Evolutionary conservation across 1,140 invertebrate genomes (phyloP).

Genomic region (Ylistrum balloti): DNA sequence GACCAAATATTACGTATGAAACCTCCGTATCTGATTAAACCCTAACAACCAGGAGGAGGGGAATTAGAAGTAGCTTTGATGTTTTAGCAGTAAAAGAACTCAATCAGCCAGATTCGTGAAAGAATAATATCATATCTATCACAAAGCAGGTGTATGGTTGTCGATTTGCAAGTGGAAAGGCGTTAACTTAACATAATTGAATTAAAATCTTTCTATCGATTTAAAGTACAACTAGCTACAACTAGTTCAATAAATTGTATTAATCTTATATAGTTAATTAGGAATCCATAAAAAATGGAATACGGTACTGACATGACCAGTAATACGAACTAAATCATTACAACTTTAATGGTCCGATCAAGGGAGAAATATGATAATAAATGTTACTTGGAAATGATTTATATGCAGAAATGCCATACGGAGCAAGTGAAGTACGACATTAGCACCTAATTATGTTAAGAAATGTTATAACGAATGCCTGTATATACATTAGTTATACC

Average conservation of each 20-base stretch:
- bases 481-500: background rate
- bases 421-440: background rate
- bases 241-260: background rate
- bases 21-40: background rate
- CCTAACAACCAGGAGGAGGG: background rate
- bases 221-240: background rate
- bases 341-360: background rate
- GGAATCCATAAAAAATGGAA: background rate
- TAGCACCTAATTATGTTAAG: background rate
- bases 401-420: background rate
- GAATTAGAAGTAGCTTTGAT: constrained; percentile 20
- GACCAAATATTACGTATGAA: constrained; percentile 35
- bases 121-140: background rate
- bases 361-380: background rate
- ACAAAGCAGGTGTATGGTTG: background rate
- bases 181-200: constrained; percentile 36
- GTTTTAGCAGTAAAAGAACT: background rate
- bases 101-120: background rate
- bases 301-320: background rate
- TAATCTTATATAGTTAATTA: background rate
- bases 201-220: background rate
- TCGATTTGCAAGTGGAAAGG: background rate
- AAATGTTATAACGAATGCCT: background rate
- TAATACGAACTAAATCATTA: background rate
- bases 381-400: background rate